Evolutionary conservation across 1,140 invertebrate genomes (phyloP).

Genomic region (Trichonephila inaurata): DNA sequence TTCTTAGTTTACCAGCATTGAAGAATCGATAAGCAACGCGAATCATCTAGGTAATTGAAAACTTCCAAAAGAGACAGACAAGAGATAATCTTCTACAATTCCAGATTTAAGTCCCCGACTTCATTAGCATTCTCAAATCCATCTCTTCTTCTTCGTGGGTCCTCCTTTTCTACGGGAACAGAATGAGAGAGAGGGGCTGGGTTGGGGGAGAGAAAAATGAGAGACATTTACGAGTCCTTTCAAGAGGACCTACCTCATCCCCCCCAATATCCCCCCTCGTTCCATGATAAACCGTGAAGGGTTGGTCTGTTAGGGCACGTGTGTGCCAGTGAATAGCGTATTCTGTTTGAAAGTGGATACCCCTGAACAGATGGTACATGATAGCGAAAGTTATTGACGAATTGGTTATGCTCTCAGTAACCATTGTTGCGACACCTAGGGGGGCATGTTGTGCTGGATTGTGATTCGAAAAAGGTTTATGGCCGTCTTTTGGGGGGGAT

Average conservation of each 20-base stretch:
- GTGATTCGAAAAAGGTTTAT: not conserved
- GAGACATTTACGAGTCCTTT: not conserved
- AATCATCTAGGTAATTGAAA: not conserved
- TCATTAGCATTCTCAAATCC: constrained; percentile 3
- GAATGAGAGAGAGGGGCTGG: not conserved
- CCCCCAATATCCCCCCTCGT: not conserved
- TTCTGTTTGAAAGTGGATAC: not conserved
- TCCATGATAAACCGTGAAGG: not conserved
- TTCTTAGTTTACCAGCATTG: no score
- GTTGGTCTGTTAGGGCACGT: not conserved
- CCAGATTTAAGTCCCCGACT: not conserved
- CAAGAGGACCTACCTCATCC: not conserved
- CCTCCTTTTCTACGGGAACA: not conserved
- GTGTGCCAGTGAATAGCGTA: not conserved
- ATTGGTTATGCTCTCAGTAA: not conserved
- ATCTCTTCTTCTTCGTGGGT: not conserved
- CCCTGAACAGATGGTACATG: constrained; percentile 4
- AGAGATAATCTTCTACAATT: not conserved
- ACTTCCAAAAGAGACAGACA: not conserved
- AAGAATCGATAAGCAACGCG: not conserved
- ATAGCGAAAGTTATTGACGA: constrained; percentile 32
- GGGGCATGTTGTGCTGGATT: not conserved
- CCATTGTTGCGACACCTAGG: not conserved
- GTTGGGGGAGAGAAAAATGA: not conserved
- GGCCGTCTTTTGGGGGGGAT: not conserved